Conservation (phyloP, 2,113 vertebrate genomes). For the Lepus timidus region DNA sequence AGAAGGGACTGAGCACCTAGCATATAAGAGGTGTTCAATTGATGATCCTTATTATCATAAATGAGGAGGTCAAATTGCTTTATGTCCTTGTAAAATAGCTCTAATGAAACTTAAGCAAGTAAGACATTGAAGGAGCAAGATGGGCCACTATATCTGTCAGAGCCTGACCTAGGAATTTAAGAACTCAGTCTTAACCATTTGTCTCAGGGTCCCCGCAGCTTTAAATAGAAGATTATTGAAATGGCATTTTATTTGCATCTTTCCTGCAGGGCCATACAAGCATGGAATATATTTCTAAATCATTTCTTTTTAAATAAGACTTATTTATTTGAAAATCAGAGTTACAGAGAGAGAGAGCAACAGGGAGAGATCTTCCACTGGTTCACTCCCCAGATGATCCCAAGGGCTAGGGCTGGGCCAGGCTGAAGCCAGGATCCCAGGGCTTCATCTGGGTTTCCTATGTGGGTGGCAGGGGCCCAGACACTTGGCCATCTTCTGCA, state of each 20-base stretch:
- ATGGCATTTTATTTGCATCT: not conserved
- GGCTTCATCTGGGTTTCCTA: too few species aligned
- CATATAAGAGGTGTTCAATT: not conserved
- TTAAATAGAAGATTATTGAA: not conserved
- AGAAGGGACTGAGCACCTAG: not conserved
- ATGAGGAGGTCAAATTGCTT: not conserved
- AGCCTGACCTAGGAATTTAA: not conserved
- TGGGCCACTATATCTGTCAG: not conserved
- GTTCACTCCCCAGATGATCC: too few species aligned
- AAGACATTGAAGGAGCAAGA: not conserved
- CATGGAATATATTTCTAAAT: not conserved
- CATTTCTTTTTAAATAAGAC: too few species aligned
- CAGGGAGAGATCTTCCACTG: too few species aligned
- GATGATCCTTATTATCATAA: not conserved
- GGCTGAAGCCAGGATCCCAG: too few species aligned
- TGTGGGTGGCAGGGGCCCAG: too few species aligned
- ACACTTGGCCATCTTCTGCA: too few species aligned
- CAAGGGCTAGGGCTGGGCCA: too few species aligned
- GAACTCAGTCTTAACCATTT: not conserved
- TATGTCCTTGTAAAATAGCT: not conserved
- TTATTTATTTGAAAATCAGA: too few species aligned
- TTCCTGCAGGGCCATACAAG: not conserved
- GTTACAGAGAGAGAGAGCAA: too few species aligned
- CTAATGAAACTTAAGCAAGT: not conserved
- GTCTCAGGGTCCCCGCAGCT: not conserved